Conservation (phyloP, 2,113 vertebrate genomes). For the Hippocampus guttulatus region DNA sequence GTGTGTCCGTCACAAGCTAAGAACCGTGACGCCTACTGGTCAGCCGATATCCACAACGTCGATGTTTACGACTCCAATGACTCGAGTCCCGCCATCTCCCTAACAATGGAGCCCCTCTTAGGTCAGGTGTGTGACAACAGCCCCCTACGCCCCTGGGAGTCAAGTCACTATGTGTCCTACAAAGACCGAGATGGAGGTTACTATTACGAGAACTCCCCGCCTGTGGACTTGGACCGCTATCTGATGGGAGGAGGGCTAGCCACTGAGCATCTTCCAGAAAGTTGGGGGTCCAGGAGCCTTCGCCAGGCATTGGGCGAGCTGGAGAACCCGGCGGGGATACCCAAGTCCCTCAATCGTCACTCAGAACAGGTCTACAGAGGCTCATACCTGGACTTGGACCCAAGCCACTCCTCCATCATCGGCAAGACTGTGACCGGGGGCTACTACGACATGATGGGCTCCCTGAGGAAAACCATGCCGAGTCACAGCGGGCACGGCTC, state of each 20-base stretch:
- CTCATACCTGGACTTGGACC: slow-evolving; percentile 64
- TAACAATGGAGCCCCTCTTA: slow-evolving; percentile 85
- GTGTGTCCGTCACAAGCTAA: slow-evolving; percentile 62
- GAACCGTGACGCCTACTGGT: slow-evolving; percentile 67
- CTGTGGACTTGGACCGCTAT: slow-evolving; percentile 55
- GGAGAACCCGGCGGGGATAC: slow-evolving; percentile 75
- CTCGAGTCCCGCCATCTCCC: slow-evolving; percentile 74
- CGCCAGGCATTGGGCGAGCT: slow-evolving; percentile 74
- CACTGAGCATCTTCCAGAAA: slow-evolving; percentile 51
- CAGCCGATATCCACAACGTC: slow-evolving; percentile 66
- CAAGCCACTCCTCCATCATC: slow-evolving; percentile 43
- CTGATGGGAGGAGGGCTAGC: slow-evolving; percentile 59
- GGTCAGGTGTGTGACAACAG: slow-evolving; percentile 63
- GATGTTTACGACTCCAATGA: slow-evolving; percentile 72
- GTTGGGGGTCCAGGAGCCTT: slow-evolving; percentile 74
- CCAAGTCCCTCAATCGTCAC: slow-evolving; percentile 48
- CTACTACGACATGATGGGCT: slow-evolving; percentile 79
- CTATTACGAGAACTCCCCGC: slow-evolving; percentile 69
- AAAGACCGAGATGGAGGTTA: slow-evolving; percentile 75
- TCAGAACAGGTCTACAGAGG: slow-evolving; percentile 58
- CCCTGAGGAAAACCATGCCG: slow-evolving; percentile 75
- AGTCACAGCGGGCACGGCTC: slow-evolving; percentile 57
- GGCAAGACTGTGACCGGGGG: slow-evolving; percentile 47
- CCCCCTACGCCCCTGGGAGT: slow-evolving; percentile 68
- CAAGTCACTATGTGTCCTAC: slow-evolving; percentile 76